A percentile compares a stretch with the other conserved stretches of the same genome.
Evolutionary conservation across 2,888 invertebrate genomes (phyloP).

Genomic region (Pseudococcus viburni): DNA sequence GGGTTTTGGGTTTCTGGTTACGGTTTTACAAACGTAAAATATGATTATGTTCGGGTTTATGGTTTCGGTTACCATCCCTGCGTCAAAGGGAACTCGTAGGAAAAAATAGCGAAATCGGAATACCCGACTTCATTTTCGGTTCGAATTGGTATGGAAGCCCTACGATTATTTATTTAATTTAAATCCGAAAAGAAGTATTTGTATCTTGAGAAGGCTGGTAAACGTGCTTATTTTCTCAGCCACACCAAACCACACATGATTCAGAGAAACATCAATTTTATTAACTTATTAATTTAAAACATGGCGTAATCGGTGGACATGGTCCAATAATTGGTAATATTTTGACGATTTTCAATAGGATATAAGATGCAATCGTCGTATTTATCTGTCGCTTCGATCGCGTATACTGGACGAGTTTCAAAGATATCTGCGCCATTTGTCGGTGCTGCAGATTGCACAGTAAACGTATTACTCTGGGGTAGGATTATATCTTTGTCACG

Average conservation of each 20-base stretch:
- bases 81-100: too few species aligned
- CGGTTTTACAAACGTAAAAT: too few species aligned
- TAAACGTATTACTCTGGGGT: not conserved
- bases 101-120: too few species aligned
- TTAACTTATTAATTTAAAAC: not conserved
- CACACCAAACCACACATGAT: too few species aligned
- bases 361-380: conserved; percentile 51
- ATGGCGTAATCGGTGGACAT: conserved; percentile 21
- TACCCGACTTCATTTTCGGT: too few species aligned
- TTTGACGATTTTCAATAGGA: conserved; percentile 53
- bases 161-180: not conserved
- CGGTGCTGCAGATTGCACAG: not conserved
- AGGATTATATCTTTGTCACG: conserved; percentile 7
- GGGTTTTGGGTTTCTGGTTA: too few species aligned
- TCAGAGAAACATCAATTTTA: not conserved
- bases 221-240: too few species aligned
- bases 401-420: conserved; percentile 36
- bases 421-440: not conserved
- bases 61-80: too few species aligned
- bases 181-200: not conserved
- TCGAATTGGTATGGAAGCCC: too few species aligned
- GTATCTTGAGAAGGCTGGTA: too few species aligned
- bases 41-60: too few species aligned
- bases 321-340: conserved; percentile 54
- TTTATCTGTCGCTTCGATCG: conserved; percentile 9